phyloP scores from a whole-genome alignment of 2,797 vertebrate species.

The Champsocephalus gunnari region DNA sequence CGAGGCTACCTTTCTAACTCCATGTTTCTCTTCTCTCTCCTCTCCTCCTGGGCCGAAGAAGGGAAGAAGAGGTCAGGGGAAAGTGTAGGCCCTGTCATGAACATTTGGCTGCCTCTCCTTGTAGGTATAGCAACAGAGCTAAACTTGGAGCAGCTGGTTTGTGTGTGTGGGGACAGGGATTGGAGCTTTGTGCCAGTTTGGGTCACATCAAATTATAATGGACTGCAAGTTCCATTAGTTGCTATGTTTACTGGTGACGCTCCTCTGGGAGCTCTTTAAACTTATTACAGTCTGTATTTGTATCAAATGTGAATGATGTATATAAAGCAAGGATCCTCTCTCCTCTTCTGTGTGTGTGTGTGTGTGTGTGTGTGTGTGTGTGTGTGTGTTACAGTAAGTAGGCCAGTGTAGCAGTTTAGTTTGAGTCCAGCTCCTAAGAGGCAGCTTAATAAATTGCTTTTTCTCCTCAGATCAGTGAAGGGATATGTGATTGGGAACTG shows the following conservation, averaged over 20 bases:
- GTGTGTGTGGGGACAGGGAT: conserved; percentile 37
- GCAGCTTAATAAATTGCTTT: conserved; percentile 81
- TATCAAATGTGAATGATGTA: conserved; percentile 54
- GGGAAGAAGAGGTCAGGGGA: conserved; percentile 43
- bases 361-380: conserved; percentile 36
- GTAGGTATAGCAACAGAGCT: conserved; percentile 46
- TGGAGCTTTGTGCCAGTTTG: conserved; percentile 63
- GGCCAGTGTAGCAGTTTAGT: conserved; percentile 71
- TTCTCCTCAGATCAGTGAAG: conserved; percentile 75
- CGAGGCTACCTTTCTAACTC: conserved; percentile 6
- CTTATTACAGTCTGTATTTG: conserved; percentile 39
- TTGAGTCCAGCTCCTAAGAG: conserved; percentile 74
- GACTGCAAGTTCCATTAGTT: conserved; percentile 59
- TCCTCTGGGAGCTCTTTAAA: conserved; percentile 55
- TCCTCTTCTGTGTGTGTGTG: conserved; percentile 17
- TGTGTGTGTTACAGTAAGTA: conserved; percentile 51
- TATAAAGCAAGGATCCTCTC: conserved; percentile 24
- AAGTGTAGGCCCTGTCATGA: conserved; percentile 43
- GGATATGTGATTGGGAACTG: conserved; percentile 70
- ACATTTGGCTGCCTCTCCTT: conserved; percentile 20
- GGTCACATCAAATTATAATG: conserved; percentile 65
- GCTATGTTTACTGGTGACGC: conserved; percentile 60
- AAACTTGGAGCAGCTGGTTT: conserved; percentile 28
- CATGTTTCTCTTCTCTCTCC: neutral
- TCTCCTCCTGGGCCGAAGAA: conserved; percentile 9